Conservation (phyloP, 2,888 invertebrate species). For the Lithodes maja region DNA sequence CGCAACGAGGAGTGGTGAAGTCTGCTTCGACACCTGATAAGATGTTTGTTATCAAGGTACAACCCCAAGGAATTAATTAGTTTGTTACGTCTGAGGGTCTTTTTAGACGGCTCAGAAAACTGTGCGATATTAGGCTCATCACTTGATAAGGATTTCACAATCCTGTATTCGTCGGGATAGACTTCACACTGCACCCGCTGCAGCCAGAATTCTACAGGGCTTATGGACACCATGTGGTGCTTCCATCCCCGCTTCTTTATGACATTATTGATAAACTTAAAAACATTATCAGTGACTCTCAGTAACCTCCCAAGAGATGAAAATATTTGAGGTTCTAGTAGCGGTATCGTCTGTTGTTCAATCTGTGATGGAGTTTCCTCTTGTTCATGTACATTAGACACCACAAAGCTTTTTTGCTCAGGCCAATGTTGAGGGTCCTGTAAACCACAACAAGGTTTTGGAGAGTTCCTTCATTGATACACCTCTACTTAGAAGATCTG, state of each 20-base stretch:
- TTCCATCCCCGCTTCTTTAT: not conserved
- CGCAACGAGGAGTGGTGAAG: constrained; percentile 1
- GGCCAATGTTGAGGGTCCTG: not conserved
- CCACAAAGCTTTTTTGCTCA: not conserved
- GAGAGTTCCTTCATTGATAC: not conserved
- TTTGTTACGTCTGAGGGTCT: constrained; percentile 19
- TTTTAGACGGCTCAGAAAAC: constrained; percentile 10
- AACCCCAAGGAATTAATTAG: not conserved
- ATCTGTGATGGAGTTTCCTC: not conserved
- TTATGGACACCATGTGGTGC: not conserved
- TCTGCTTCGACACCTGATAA: not conserved
- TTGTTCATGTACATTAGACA: not conserved
- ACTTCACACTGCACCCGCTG: not conserved
- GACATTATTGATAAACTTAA: constrained; percentile 11
- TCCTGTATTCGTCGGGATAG: not conserved
- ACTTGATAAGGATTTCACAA: not conserved
- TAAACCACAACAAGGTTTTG: not conserved
- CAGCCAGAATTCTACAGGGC: not conserved
- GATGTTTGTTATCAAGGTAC: not conserved
- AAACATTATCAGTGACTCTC: not conserved
- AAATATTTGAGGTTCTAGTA: not conserved
- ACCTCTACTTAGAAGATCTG: not conserved
- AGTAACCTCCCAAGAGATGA: not conserved
- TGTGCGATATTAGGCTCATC: no score
- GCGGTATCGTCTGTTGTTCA: not conserved